Conservation (phyloP, 2,797 vertebrate species). For the Poecile montanus region DNA sequence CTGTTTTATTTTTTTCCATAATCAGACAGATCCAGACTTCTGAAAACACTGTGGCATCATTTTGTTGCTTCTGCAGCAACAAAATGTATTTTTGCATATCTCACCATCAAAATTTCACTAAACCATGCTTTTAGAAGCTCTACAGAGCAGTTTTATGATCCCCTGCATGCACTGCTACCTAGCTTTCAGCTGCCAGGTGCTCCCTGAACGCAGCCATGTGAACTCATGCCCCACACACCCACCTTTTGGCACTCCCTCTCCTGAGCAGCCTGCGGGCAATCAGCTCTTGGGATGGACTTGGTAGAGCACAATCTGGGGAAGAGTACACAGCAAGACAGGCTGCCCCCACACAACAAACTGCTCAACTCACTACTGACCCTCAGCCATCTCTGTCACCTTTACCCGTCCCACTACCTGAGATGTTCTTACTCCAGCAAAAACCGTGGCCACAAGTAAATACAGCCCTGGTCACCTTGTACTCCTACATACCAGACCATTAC, state of each 20-base stretch:
- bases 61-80: not conserved
- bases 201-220: rapidly evolving
- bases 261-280: rapidly evolving
- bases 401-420: not conserved
- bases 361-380: not conserved
- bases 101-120: not conserved
- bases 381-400: not conserved
- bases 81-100: not conserved
- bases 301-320: not conserved
- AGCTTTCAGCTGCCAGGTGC: not conserved
- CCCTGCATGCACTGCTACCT: not conserved
- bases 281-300: not conserved
- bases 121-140: not conserved
- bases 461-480: not conserved
- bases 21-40: not conserved
- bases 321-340: rapidly evolving
- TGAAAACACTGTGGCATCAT: not conserved
- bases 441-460: not conserved
- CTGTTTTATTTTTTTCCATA: not conserved
- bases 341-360: not conserved
- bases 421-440: not conserved
- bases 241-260: not conserved
- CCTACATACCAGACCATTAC: not conserved
- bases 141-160: not conserved
- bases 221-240: not conserved